Percentiles rank a stretch among this genome's conserved stretches.
phyloP scores from a whole-genome alignment of 2,888 invertebrate genomes.

The Amitus sp. region DNA sequence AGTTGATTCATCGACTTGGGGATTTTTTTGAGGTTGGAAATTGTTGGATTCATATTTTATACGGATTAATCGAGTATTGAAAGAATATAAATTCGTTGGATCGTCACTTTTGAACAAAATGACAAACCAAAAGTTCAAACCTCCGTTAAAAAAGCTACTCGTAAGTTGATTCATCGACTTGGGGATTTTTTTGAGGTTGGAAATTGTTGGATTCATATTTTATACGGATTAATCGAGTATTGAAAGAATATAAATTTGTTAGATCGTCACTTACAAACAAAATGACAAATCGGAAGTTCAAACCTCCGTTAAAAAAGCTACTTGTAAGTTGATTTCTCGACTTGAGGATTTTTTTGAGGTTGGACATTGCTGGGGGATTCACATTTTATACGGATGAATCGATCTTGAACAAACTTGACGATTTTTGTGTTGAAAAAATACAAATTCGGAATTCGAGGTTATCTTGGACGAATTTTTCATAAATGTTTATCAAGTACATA shows the following conservation, averaged over 20 bases:
- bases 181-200: neutral
- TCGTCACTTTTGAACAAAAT: slow-evolving; percentile 60
- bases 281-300: slow-evolving; percentile 50
- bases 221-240: too few species aligned
- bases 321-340: neutral
- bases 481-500: too few species aligned
- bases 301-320: slow-evolving; percentile 9
- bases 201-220: neutral
- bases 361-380: neutral
- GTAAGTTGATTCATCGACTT: neutral
- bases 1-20: neutral
- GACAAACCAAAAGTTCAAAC: slow-evolving; percentile 45
- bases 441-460: too few species aligned
- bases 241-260: too few species aligned
- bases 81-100: too few species aligned
- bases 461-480: too few species aligned
- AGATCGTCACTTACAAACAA: slow-evolving; percentile 61
- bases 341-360: too few species aligned
- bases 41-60: neutral
- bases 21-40: neutral
- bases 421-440: too few species aligned
- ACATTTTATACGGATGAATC: neutral
- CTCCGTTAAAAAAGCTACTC: slow-evolving; percentile 8
- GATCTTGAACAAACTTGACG: too few species aligned
- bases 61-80: too few species aligned